Evolutionary conservation across 2,113 vertebrate species (phyloP).

Genomic region (Thryonomys swinderianus): DNA sequence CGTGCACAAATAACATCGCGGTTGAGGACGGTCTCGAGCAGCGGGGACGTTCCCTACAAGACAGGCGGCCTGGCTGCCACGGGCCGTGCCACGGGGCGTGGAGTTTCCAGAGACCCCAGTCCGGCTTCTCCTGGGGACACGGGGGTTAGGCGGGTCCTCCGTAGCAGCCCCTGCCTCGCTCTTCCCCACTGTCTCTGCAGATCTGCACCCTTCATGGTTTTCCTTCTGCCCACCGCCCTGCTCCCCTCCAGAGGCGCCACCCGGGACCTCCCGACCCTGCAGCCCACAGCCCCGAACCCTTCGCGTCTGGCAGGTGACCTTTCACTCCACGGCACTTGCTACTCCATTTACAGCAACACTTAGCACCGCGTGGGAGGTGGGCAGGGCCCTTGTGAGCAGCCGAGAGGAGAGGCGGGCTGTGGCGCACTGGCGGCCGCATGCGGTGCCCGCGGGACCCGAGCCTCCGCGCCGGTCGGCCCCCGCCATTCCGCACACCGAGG

Average conservation of each 20-base stretch:
- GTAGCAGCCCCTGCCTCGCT: neutral
- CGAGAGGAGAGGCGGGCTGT: neutral
- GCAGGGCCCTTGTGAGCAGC: rapidly evolving
- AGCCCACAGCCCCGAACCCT: neutral
- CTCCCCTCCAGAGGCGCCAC: neutral
- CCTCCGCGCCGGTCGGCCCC: too few species aligned
- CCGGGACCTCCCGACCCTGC: rapidly evolving
- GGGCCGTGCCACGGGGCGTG: rapidly evolving
- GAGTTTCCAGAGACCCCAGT: neutral
- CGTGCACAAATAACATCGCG: neutral
- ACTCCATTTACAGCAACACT: neutral
- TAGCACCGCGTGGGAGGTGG: neutral
- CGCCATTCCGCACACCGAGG: too few species aligned
- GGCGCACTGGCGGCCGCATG: too few species aligned
- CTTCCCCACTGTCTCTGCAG: neutral
- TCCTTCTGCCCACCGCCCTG: rapidly evolving
- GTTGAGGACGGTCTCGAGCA: rapidly evolving
- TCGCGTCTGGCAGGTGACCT: rapidly evolving
- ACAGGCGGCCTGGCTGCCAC: rapidly evolving
- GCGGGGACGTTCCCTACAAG: rapidly evolving
- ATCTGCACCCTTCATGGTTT: neutral
- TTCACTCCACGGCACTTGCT: neutral
- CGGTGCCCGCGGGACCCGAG: too few species aligned
- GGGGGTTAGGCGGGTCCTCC: neutral
- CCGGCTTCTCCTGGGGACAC: neutral